Percentiles rank a stretch among this genome's conserved stretches.
These are phyloP conservation scores for Ischnura elegans DNA, from an alignment of 2,888 invertebrate species.

Conservation along the genomic window DNA sequence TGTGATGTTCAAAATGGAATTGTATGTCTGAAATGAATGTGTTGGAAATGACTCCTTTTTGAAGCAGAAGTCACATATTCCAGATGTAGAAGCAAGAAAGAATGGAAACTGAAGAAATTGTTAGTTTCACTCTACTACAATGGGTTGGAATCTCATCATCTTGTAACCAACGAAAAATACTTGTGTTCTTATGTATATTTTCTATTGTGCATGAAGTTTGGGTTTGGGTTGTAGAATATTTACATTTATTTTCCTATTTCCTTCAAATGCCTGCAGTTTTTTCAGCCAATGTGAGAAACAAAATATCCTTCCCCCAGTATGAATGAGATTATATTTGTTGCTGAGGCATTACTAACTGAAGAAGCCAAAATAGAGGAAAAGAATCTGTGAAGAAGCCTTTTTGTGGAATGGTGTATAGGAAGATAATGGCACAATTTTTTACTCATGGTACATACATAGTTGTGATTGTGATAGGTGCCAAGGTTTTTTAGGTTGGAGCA, in stretches of 20 bases:
- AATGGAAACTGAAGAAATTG: slow-evolving; percentile 39
- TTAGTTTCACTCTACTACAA: not conserved
- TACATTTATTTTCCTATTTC: slow-evolving; percentile 33
- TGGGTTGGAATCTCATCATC: slow-evolving; percentile 42
- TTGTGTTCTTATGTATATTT: slow-evolving; percentile 44
- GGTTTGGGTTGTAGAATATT: slow-evolving; percentile 51
- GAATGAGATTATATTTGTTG: slow-evolving; percentile 35
- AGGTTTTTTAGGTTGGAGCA: slow-evolving; percentile 48
- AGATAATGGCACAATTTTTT: slow-evolving; percentile 63
- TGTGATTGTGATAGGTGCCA: slow-evolving; percentile 65
- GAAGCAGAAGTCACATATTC: not conserved
- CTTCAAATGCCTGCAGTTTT: slow-evolving; percentile 42
- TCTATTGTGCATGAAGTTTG: slow-evolving; percentile 48
- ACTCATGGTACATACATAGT: slow-evolving; percentile 47
- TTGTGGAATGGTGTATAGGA: slow-evolving; percentile 53
- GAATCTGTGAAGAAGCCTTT: slow-evolving; percentile 21
- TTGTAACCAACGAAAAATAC: not conserved
- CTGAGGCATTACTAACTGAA: slow-evolving; percentile 48
- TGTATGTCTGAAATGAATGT: not conserved
- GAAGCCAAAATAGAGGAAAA: slow-evolving; percentile 45
- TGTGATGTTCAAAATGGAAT: not conserved
- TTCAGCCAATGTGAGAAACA: slow-evolving; percentile 50
- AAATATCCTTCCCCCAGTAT: slow-evolving; percentile 18
- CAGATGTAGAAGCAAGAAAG: not conserved
- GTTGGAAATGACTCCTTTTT: not conserved